These are phyloP conservation scores for Tyrannus savana DNA, from an alignment of 2,113 vertebrate species.

Conservation along the genomic window DNA sequence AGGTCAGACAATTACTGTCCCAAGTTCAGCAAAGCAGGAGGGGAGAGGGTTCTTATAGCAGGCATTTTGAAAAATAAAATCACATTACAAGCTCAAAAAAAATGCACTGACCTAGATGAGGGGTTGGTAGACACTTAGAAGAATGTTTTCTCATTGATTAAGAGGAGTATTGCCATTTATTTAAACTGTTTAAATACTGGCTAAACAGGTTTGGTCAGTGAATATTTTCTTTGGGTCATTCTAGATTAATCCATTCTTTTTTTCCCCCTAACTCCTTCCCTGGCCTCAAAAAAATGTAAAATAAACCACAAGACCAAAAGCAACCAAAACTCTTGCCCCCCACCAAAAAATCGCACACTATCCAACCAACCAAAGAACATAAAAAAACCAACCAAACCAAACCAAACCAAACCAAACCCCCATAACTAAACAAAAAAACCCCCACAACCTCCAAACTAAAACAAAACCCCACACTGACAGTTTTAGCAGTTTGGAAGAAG, in stretches of 20 bases:
- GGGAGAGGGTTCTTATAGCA: not conserved
- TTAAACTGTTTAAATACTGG: not conserved
- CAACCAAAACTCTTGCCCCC: rapidly evolving
- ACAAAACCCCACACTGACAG: not conserved
- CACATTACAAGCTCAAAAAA: not conserved
- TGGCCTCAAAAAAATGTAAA: not conserved
- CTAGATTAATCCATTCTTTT: not conserved
- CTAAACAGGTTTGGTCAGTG: not conserved
- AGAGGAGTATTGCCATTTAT: not conserved
- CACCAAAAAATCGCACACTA: not conserved
- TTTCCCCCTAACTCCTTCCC: not conserved
- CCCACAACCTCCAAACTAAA: not conserved
- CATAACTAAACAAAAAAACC: not conserved
- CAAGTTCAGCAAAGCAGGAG: not conserved
- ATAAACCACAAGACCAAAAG: not conserved
- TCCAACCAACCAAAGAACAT: no score
- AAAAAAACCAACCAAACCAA: no score
- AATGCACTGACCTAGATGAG: not conserved
- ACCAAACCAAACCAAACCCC: not conserved
- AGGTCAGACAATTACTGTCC: not conserved
- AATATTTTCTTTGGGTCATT: not conserved
- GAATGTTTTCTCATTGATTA: not conserved
- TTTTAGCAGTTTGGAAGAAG: not conserved
- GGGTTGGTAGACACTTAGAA: not conserved
- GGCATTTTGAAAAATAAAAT: not conserved